Evolutionary conservation across 2,797 vertebrate genomes (phyloP).

Genomic region (Anguilla megastoma): DNA sequence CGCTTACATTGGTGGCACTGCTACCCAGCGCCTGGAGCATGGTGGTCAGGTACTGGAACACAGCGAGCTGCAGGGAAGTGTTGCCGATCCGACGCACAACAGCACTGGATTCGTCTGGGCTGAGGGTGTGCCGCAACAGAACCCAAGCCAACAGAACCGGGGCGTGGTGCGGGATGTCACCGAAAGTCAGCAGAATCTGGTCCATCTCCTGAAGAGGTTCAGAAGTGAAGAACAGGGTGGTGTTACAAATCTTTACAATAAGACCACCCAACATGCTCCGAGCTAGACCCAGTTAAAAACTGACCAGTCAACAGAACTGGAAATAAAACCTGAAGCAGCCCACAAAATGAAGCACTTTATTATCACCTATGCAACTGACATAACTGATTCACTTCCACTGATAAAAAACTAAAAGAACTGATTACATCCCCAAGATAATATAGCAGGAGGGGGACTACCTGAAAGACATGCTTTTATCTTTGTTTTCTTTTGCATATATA

Average conservation of each 20-base stretch:
- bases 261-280: too few species aligned
- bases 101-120: constrained; percentile 78
- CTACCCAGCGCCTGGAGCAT: constrained; percentile 84
- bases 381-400: not conserved
- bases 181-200: constrained; percentile 85
- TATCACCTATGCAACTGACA: not conserved
- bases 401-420: not conserved
- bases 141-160: constrained; percentile 93
- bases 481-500: not conserved
- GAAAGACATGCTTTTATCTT: not conserved
- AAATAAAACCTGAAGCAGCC: not conserved
- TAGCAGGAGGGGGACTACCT: not conserved
- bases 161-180: constrained; percentile 88
- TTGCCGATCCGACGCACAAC: constrained; percentile 85
- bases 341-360: not conserved
- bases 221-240: constrained; percentile 22
- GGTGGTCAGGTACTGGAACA: constrained; percentile 89
- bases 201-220: constrained; percentile 85
- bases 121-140: constrained; percentile 88
- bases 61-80: constrained; percentile 84
- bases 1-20: constrained; percentile 86
- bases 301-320: not conserved
- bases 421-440: too few species aligned
- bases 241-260: too few species aligned
- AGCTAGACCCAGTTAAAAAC: not conserved